phyloP scores from a whole-genome alignment of 2,888 invertebrate species.

The Parascotia fuliginaria region DNA sequence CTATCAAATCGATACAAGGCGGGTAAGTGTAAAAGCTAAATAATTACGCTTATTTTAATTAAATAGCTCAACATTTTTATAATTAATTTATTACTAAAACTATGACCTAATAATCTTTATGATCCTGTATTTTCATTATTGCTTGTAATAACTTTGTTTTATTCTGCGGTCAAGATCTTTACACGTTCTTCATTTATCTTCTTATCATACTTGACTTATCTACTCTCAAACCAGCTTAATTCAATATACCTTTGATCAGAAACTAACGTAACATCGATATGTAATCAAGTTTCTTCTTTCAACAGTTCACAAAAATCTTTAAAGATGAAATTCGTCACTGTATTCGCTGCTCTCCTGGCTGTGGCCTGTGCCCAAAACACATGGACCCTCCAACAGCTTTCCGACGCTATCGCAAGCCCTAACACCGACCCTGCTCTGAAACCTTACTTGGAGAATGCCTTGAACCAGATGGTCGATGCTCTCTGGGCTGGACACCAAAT shows the following conservation, averaged over 20 bases:
- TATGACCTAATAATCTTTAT: too few species aligned
- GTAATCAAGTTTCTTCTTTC: neutral
- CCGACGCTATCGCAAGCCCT: constrained; percentile 56
- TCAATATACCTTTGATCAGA: too few species aligned
- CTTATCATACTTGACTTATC: too few species aligned
- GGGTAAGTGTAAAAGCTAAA: constrained; percentile 27
- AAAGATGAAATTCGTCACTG: constrained; percentile 68
- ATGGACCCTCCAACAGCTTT: constrained; percentile 58
- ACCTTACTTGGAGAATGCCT: constrained; percentile 56
- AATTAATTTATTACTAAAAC: too few species aligned
- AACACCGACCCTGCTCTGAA: constrained; percentile 48
- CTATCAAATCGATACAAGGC: constrained; percentile 21
- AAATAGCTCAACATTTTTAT: too few species aligned
- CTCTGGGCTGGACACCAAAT: constrained; percentile 50
- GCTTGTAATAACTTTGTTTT: too few species aligned
- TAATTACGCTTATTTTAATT: too few species aligned
- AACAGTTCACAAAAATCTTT: constrained; percentile 29
- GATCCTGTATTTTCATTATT: too few species aligned
- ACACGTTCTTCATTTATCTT: too few species aligned
- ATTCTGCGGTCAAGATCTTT: too few species aligned
- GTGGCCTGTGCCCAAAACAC: constrained; percentile 42
- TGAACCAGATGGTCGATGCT: constrained; percentile 56
- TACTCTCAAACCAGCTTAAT: too few species aligned
- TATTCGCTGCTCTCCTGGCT: constrained; percentile 60
- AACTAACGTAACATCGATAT: neutral